These are phyloP conservation scores for Diorhabda sublineata DNA, from an alignment of 1,140 invertebrate genomes.

Conservation along the genomic window DNA sequence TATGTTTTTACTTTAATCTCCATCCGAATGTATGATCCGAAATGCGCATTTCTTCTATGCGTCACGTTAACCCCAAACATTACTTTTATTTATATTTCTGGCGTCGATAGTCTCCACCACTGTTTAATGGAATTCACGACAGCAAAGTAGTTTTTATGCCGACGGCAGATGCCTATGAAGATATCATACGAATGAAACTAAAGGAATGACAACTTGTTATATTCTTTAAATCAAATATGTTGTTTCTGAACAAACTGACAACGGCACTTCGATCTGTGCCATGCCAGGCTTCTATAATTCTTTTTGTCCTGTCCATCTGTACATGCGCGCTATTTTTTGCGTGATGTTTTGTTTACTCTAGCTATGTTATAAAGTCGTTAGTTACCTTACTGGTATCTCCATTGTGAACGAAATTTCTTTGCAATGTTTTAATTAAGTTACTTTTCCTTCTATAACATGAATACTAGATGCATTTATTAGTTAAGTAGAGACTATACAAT, in stretches of 20 bases:
- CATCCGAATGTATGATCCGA: no score
- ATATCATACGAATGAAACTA: slow-evolving; percentile 25
- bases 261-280: neutral
- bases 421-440: neutral
- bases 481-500: no score
- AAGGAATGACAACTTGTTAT: neutral
- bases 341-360: neutral
- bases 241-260: neutral
- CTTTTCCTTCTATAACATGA: no score
- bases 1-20: no score
- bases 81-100: no score
- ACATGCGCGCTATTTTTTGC: neutral
- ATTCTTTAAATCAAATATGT: slow-evolving; percentile 3
- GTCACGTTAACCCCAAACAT: no score
- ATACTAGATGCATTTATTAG: no score
- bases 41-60: no score
- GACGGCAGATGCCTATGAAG: slow-evolving; percentile 28
- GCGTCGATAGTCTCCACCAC: neutral
- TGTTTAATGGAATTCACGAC: slow-evolving; percentile 16
- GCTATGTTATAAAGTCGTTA: neutral
- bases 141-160: slow-evolving; percentile 23
- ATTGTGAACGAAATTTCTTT: neutral
- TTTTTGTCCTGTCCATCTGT: slow-evolving; percentile 2
- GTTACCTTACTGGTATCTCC: slow-evolving; percentile 1
- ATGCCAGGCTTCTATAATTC: neutral